These are phyloP conservation scores for Tetragonula clypearis DNA, from an alignment of 1,140 invertebrate genomes.

Conservation along the genomic window DNA sequence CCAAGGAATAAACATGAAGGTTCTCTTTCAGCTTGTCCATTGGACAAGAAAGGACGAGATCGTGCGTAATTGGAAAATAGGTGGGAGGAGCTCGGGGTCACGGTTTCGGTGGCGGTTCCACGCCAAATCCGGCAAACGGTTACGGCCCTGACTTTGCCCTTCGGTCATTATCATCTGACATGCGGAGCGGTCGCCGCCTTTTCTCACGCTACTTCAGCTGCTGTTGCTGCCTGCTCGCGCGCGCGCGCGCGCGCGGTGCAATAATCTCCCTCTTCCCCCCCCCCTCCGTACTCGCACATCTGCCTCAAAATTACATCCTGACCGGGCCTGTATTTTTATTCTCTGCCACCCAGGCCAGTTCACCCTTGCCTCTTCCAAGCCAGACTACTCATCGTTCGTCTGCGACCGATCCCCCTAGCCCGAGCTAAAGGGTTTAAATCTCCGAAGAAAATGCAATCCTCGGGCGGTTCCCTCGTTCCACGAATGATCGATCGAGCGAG, in stretches of 20 bases:
- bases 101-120: background rate
- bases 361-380: background rate
- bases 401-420: too few relatives aligned
- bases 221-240: constrained; percentile 36
- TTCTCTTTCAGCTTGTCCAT: too few relatives aligned
- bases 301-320: constrained; percentile 66
- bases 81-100: background rate
- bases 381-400: fast-evolving
- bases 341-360: background rate
- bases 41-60: too few relatives aligned
- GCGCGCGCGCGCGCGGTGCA: constrained; percentile 53
- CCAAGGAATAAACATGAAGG: too few relatives aligned
- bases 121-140: constrained; percentile 24
- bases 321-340: constrained; percentile 34
- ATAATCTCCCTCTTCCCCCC: constrained; percentile 65
- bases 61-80: background rate
- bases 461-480: too few relatives aligned
- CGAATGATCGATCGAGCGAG: background rate
- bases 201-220: constrained; percentile 75
- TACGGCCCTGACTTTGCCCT: constrained; percentile 64
- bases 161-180: constrained; percentile 54
- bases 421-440: background rate
- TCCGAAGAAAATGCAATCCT: background rate
- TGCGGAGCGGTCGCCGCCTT: constrained; percentile 59
- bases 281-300: constrained; percentile 56